Evolutionary conservation across 2,797 vertebrate genomes (phyloP).

Genomic region (Mormyrops attenuatus): DNA sequence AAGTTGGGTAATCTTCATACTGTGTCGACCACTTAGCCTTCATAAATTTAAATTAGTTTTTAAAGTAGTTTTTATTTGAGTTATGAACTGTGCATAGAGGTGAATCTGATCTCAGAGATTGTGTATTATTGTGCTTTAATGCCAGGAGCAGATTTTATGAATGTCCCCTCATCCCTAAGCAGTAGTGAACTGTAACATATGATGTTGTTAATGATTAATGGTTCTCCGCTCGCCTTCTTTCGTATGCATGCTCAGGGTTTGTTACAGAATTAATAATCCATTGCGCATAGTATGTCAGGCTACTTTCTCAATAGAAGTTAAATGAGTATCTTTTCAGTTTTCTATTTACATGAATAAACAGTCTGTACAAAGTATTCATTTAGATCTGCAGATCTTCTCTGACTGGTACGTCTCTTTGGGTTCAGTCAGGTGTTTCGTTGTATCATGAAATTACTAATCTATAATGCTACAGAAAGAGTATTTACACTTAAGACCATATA

Average conservation of each 20-base stretch:
- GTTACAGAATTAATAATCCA: conserved; percentile 9
- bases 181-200: conserved; percentile 8
- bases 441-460: neutral
- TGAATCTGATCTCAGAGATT: neutral
- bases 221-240: neutral
- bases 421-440: neutral
- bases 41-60: neutral
- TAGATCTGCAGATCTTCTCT: neutral
- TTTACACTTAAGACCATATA: neutral
- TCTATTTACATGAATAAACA: neutral
- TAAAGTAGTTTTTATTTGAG: neutral
- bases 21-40: conserved; percentile 71
- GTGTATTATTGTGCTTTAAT: neutral
- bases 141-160: neutral
- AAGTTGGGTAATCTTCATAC: conserved; percentile 94
- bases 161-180: neutral
- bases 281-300: neutral
- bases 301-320: neutral
- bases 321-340: neutral
- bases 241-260: neutral
- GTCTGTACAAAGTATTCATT: neutral
- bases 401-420: neutral
- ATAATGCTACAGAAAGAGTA: neutral
- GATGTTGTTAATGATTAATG: conserved; percentile 4
- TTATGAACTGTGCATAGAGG: neutral